Evolutionary conservation across 1,140 invertebrate species (phyloP).

Genomic region (Heliconius eleuchia): DNA sequence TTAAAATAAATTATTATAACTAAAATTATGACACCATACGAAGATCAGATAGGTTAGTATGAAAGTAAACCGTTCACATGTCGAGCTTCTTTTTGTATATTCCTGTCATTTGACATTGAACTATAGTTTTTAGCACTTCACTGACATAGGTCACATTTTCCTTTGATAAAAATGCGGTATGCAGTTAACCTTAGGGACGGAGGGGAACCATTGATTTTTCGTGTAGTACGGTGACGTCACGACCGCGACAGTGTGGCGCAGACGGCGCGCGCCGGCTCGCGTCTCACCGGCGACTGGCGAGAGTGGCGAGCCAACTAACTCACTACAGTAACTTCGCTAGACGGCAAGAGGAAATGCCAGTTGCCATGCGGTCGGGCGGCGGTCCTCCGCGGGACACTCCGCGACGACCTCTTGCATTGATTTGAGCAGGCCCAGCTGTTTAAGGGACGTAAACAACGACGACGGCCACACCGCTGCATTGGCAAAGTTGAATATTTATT

Average conservation of each 20-base stretch:
- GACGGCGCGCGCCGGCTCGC: constrained; percentile 73
- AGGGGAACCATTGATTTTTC: constrained; percentile 77
- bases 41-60: constrained; percentile 51
- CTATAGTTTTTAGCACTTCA: constrained; percentile 62
- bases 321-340: constrained; percentile 32
- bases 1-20: constrained; percentile 17
- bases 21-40: constrained; percentile 72
- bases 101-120: constrained; percentile 47
- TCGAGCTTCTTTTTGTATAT: constrained; percentile 53
- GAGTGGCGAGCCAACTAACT: constrained; percentile 44
- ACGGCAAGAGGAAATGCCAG: constrained; percentile 62
- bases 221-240: constrained; percentile 71
- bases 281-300: constrained; percentile 68
- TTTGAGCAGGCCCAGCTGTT: constrained; percentile 62
- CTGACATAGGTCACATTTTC: constrained; percentile 77
- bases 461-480: not conserved
- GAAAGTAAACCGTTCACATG: constrained; percentile 70
- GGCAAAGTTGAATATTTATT: not conserved
- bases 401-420: constrained; percentile 67
- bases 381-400: constrained; percentile 53
- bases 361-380: constrained; percentile 68
- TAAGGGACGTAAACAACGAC: constrained; percentile 36
- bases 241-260: constrained; percentile 57
- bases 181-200: constrained; percentile 72
- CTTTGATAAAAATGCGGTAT: constrained; percentile 75